Evolutionary conservation across 1,140 invertebrate genomes (phyloP).

Genomic region (Yoshiicerus persimilis): DNA sequence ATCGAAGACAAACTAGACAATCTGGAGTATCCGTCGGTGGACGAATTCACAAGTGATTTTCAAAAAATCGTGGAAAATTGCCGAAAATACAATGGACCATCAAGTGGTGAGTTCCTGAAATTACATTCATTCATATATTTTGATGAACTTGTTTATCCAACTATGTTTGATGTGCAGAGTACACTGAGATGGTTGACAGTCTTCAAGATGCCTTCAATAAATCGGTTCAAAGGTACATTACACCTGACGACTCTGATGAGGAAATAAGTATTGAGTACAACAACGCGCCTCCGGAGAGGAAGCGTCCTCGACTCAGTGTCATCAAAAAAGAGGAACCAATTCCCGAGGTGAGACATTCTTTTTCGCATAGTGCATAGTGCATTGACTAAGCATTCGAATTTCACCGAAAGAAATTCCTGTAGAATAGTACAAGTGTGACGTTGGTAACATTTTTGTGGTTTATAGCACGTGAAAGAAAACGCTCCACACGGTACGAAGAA

Average conservation of each 20-base stretch:
- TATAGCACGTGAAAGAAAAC: constrained; percentile 35
- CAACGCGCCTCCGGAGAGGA: background rate
- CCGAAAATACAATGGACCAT: constrained; percentile 83
- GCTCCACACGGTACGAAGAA: background rate
- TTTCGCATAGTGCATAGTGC: background rate
- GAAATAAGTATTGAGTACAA: constrained; percentile 53
- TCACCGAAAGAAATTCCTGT: too few species aligned
- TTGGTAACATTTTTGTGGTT: background rate
- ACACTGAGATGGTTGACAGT: constrained; percentile 83
- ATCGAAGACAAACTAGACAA: constrained; percentile 85
- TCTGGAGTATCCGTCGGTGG: constrained; percentile 74
- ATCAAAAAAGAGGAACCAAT: background rate
- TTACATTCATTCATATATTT: background rate
- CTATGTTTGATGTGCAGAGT: constrained; percentile 66
- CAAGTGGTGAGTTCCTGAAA: constrained; percentile 71
- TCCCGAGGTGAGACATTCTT: background rate
- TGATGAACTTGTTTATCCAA: background rate
- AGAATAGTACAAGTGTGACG: too few species aligned
- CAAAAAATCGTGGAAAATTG: constrained; percentile 89
- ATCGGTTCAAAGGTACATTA: constrained; percentile 75
- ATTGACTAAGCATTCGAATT: too few species aligned
- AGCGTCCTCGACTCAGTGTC: background rate
- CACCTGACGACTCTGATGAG: constrained; percentile 71
- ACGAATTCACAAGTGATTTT: constrained; percentile 83
- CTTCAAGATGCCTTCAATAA: constrained; percentile 75